Base-by-base conservation (phyloP, 2,797 vertebrate genomes). In the Euthynnus affinis region DNA sequence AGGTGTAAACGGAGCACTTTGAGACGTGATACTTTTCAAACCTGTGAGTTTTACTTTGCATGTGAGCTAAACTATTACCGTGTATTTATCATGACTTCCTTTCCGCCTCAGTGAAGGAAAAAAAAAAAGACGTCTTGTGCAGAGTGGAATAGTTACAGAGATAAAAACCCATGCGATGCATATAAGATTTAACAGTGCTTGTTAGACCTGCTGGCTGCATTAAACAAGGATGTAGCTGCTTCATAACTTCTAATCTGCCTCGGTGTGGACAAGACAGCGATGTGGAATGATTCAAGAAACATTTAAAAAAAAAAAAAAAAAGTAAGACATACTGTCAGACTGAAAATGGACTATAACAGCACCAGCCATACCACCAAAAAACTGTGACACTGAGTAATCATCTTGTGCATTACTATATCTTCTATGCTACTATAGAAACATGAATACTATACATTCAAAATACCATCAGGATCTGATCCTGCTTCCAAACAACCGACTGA, bases 391-490 rank as follows among this genome's bases (percentile, higher is more conserved):
- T 37, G 64, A 60, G 66, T 70, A 71, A 80, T 63, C 2, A 27
- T 17, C 42, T 51, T 83, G 78, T 81, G 85, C 78, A 76, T 80
- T 66, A 65, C 86, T 76, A 66, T 49, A 63, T 80, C 68, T 6
- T 46, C 85, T 84, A 86, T 58, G 60, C 85, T 86, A 83, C 90
- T 62, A 67, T 76, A 56, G 68, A 87, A 84, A 90, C 82, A 80
- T 78, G 76, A 73, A 78, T 27, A 79, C 71, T 80, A 42, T 89
- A 91, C 89, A 91, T 91, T 92, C 91, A 91, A 64, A 73, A 71
- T n/a, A 86, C 66, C 73, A 40, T 15, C 70, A 62, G 49, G 80
- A 71, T 46, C 67, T 29, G 56, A 71, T n/a, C 69, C 80, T 74
- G 74, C 77, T 52, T 71, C 40, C 40, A 51, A 14, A 71, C 53